Base-by-base conservation (phyloP, 2,797 vertebrate genomes). In the Coranthus polyacanthus region DNA sequence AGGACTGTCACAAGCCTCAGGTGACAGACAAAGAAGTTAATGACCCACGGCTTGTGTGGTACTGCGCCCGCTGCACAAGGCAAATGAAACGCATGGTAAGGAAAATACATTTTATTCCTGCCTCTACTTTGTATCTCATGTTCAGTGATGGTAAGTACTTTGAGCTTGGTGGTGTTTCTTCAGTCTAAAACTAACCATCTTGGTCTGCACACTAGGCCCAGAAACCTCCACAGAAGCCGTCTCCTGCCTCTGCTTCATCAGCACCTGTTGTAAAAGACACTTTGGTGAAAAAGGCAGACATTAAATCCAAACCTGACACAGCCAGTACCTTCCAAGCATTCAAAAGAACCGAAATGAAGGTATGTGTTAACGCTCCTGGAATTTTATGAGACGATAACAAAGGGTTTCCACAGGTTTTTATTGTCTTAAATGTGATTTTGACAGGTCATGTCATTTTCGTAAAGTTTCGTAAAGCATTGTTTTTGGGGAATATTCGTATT, bases 21-120 rank as follows among this genome's bases (percentile, higher is more conserved):
- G 98, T 99, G 85, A 99, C 98, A 13, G 98, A 99, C 92, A 99
- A 99, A 88, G 98, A 99, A 67, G 97, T 97, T 21, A 99, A 97
- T 26, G 98, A 99, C 89, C 98, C 98, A 24, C 95, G 98, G 11
- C 94, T 99, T 3, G 96, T 99, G 36, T 99, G 98, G 98, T 99
- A 99, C 56, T 99, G 98, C 62, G 97, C 96, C 51, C 96, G 97
- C 62, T 99, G 98, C 84, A 98, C 97, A 79, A 93, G 97, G 59
- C 98, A 99, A 83, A 99, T 99, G 97, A 99, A 98, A 81, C 96
- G 94, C 70, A 97, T 99, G 98, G 98, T 99, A 90, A 88, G 96
- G 17, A 57, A 65, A 32, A 59, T 10, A 1, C 20, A 24, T 64
- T 3, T 4, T 37, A 4, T 29, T 50, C 4, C 18, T 2, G 0